phyloP scores from a whole-genome alignment of 2,113 vertebrate species.

The Piprites chloris region DNA sequence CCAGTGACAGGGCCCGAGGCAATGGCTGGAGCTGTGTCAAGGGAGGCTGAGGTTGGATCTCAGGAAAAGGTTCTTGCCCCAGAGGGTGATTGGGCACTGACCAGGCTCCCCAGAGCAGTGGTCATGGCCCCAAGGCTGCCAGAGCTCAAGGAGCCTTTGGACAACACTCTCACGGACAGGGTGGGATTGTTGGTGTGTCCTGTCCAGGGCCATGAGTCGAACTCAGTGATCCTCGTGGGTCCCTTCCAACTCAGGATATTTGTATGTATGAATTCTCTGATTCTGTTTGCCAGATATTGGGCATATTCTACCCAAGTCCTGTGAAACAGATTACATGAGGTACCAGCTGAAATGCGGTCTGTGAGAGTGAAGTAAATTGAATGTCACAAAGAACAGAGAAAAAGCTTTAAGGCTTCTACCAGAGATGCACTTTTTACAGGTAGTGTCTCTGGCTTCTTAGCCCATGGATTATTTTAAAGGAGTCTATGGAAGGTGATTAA shows the following conservation, averaged over 20 bases:
- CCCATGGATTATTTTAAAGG: background rate
- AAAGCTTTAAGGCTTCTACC: background rate
- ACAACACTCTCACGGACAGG: rapidly evolving
- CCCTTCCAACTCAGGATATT: background rate
- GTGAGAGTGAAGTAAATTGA: background rate
- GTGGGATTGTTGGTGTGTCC: background rate
- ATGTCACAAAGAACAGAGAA: background rate
- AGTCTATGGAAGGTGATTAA: background rate
- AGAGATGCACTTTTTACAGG: background rate
- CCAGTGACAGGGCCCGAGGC: background rate
- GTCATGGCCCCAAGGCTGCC: background rate
- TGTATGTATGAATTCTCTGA: background rate
- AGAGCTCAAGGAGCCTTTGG: background rate
- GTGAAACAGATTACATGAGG: background rate
- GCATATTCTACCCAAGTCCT: background rate
- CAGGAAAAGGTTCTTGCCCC: background rate
- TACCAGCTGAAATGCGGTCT: background rate
- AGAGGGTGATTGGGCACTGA: background rate
- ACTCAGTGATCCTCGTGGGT: background rate
- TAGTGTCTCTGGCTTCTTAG: background rate
- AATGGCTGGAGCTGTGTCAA: background rate
- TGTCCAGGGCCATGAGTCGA: background rate
- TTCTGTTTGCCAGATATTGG: background rate
- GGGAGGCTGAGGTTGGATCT: background rate
- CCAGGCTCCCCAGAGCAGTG: background rate